Conservation (phyloP, 2,888 invertebrate species). For the Limnephilus marmoratus region DNA sequence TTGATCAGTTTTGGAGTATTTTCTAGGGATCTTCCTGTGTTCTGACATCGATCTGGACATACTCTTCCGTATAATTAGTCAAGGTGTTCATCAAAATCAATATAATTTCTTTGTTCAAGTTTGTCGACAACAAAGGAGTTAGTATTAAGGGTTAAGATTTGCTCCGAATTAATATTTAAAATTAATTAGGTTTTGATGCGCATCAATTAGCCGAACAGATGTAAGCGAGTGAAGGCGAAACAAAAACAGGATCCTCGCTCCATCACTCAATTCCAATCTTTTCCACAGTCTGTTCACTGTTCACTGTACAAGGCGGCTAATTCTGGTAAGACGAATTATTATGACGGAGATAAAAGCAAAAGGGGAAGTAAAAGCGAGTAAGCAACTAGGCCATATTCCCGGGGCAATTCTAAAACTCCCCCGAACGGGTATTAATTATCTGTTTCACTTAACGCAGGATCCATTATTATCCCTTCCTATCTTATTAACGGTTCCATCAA, state of each 20-base stretch:
- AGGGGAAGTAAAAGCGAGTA: not conserved
- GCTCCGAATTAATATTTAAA: not conserved
- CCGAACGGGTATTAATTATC: constrained; percentile 37
- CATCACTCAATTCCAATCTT: not conserved
- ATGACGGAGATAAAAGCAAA: not conserved
- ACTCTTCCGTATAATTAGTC: not conserved
- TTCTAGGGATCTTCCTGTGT: too few relatives aligned
- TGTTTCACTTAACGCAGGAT: constrained; percentile 18
- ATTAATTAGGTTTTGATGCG: not conserved
- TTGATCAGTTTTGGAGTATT: too few relatives aligned
- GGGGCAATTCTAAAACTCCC: constrained; percentile 30
- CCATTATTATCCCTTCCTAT: constrained; percentile 16
- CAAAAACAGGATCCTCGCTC: not conserved
- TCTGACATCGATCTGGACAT: too few relatives aligned
- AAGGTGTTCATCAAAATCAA: not conserved
- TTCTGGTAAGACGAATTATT: constrained; percentile 19
- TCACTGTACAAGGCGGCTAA: not conserved
- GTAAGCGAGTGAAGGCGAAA: not conserved
- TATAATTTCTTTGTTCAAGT: not conserved
- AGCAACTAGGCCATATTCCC: constrained; percentile 2
- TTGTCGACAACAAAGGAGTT: not conserved
- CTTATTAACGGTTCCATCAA: constrained; percentile 36
- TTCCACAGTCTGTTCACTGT: not conserved
- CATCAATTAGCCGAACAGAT: not conserved
- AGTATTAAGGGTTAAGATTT: not conserved